Percentiles rank a stretch among this genome's conserved stretches.
Conservation (phyloP, 2,113 vertebrate genomes). For the Mohoua ochrocephala region DNA sequence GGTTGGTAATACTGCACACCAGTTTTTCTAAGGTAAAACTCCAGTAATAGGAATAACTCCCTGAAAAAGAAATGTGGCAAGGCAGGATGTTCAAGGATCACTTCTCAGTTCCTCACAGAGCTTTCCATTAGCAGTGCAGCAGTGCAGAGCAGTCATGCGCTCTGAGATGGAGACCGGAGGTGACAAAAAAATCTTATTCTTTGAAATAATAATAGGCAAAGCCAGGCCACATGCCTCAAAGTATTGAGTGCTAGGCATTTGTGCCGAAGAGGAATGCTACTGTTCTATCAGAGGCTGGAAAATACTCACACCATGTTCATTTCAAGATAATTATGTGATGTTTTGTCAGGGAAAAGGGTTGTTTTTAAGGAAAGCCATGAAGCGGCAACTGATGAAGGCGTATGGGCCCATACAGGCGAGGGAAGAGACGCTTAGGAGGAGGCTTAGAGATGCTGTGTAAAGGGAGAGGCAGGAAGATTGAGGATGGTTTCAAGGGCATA, state of each 20-base stretch:
- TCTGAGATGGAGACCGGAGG: not conserved
- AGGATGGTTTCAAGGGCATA: not conserved
- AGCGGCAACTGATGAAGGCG: rapidly evolving
- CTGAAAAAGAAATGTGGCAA: not conserved
- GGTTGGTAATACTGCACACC: not conserved
- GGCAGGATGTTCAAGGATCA: not conserved
- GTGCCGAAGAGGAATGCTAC: not conserved
- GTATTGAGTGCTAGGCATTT: not conserved
- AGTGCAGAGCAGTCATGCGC: rapidly evolving
- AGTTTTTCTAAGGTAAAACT: not conserved
- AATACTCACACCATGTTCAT: not conserved
- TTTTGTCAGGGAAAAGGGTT: not conserved
- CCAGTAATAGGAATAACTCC: not conserved
- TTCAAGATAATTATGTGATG: not conserved
- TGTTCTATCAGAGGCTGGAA: not conserved
- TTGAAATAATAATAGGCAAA: not conserved
- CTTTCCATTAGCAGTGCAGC: not conserved
- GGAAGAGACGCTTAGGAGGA: not conserved
- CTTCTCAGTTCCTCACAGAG: not conserved
- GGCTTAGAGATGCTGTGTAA: not conserved
- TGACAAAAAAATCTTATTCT: not conserved
- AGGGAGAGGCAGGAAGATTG: not conserved
- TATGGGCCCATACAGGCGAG: not conserved
- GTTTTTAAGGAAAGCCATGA: not conserved
- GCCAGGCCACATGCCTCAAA: not conserved